Conservation (phyloP, 2,888 invertebrate species). For the Cacoxenus indagator region DNA sequence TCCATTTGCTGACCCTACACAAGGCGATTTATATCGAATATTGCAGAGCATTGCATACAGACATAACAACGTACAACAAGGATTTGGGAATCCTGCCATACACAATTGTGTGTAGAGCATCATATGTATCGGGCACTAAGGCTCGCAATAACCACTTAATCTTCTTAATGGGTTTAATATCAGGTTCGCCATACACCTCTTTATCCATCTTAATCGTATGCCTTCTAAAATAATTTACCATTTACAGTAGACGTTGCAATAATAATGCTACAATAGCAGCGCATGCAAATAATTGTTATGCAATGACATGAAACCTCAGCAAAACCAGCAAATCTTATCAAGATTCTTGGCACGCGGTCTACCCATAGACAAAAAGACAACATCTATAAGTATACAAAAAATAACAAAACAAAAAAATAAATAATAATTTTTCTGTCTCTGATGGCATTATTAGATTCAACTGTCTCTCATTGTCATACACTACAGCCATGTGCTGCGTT, state of each 20-base stretch:
- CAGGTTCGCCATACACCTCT: too few relatives aligned
- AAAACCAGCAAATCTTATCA: neutral
- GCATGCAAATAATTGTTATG: neutral
- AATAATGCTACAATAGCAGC: conserved; percentile 24
- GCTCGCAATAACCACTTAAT: too few relatives aligned
- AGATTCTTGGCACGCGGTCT: conserved; percentile 48
- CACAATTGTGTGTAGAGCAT: too few relatives aligned
- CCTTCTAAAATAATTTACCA: neutral
- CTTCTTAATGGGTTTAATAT: too few relatives aligned
- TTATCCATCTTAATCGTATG: neutral
- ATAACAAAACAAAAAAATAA: neutral
- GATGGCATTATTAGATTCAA: conserved; percentile 33
- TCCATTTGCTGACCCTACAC: too few relatives aligned
- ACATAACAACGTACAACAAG: too few relatives aligned
- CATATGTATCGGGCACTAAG: too few relatives aligned
- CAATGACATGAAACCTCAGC: neutral
- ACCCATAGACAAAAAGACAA: neutral
- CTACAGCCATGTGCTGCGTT: conserved; percentile 13
- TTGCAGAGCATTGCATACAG: too few relatives aligned
- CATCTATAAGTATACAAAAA: neutral
- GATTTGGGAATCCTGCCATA: too few relatives aligned
- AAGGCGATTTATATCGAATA: too few relatives aligned
- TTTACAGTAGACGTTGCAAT: conserved; percentile 33
- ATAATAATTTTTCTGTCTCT: conserved; percentile 19
- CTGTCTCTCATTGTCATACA: conserved; percentile 19